Conservation (phyloP, 2,113 vertebrate genomes). For the Geothlypis trichas region DNA sequence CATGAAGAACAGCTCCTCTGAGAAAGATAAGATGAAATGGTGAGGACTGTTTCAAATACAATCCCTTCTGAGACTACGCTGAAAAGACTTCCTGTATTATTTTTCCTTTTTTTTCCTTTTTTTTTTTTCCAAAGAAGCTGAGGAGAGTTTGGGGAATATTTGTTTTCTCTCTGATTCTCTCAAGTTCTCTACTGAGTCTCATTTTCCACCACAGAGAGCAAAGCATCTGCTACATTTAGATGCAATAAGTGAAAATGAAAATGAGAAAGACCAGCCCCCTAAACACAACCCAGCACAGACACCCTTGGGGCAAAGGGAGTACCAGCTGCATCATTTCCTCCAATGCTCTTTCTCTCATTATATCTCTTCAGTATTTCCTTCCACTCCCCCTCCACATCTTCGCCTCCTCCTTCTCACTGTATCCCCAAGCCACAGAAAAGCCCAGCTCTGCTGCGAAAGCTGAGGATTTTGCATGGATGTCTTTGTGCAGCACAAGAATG, state of each 20-base stretch:
- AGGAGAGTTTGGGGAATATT: background rate
- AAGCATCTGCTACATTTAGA: background rate
- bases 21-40: background rate
- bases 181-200: background rate
- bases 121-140: background rate
- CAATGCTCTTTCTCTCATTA: background rate
- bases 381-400: background rate
- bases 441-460: background rate
- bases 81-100: background rate
- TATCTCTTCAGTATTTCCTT: background rate
- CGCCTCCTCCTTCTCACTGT: background rate
- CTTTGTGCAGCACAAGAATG: background rate
- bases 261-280: background rate
- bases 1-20: conserved; percentile 10
- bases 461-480: accelerated
- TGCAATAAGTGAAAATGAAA: background rate
- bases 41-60: background rate
- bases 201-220: background rate
- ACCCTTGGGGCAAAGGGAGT: background rate
- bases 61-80: background rate
- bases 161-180: background rate
- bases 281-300: background rate
- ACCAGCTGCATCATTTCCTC: background rate
- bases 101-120: background rate
- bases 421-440: background rate